Evolutionary conservation across 2,113 vertebrate species (phyloP).

Genomic region (Mola mola): DNA sequence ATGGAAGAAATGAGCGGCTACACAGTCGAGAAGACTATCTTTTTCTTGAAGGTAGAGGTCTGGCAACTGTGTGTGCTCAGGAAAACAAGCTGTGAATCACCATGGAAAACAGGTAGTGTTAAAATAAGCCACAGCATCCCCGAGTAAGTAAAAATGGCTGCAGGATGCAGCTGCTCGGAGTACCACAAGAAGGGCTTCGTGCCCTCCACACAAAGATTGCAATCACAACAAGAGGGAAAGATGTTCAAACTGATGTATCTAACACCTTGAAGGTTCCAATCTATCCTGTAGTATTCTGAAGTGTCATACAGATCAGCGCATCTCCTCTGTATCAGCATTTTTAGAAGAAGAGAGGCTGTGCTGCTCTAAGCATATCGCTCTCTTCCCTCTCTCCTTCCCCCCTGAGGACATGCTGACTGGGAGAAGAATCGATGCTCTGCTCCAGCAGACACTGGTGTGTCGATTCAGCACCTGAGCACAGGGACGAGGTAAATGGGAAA

Average conservation of each 20-base stretch:
- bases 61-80: not conserved
- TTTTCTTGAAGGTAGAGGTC: conserved; percentile 3
- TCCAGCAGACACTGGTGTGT: conserved; percentile 71
- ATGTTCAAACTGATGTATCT: conserved; percentile 25
- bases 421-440: conserved; percentile 69
- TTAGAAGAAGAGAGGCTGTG: conserved; percentile 58
- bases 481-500: conserved; percentile 48
- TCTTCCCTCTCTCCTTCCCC: conserved; percentile 14
- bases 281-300: conserved; percentile 47
- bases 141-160: too few relatives aligned
- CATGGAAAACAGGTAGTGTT: not conserved
- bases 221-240: conserved; percentile 23
- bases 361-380: conserved; percentile 75
- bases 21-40: conserved; percentile 24
- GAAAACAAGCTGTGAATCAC: conserved; percentile 11
- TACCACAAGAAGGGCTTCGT: conserved; percentile 14
- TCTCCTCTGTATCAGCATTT: conserved; percentile 78
- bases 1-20: conserved; percentile 55
- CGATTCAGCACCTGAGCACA: conserved; percentile 76
- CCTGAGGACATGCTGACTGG: conserved; percentile 51
- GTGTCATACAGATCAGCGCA: conserved; percentile 73
- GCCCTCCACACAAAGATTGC: conserved; percentile 12
- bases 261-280: conserved; percentile 50
- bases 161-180: conserved; percentile 9
- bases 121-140: conserved; percentile 9